Conservation (phyloP, 2,888 invertebrate species). For the Patella ulyssiponensis region DNA sequence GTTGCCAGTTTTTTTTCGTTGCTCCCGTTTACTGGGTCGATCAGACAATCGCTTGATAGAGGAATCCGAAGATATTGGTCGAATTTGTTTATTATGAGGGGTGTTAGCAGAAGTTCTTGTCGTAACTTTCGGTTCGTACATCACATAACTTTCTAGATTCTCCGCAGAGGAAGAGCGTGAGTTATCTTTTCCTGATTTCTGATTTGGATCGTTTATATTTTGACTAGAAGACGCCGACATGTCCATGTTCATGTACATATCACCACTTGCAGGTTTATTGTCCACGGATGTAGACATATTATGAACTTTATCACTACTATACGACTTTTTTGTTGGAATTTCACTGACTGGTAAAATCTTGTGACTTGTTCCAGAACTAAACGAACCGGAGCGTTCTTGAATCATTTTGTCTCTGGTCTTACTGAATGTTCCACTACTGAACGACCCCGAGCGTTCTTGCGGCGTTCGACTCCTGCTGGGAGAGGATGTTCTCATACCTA, state of each 20-base stretch:
- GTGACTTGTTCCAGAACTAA: conserved; percentile 33
- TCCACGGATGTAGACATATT: background rate
- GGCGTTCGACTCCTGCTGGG: conserved; percentile 39
- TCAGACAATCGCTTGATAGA: background rate
- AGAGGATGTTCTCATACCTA: conserved; percentile 41
- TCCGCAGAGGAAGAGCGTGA: conserved; percentile 21
- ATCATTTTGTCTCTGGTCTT: background rate
- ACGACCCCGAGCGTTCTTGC: conserved; percentile 33
- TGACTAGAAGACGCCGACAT: conserved; percentile 10
- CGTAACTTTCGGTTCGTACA: conserved; percentile 29
- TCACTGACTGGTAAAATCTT: conserved; percentile 36
- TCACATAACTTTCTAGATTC: conserved; percentile 36
- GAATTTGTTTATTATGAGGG: conserved; percentile 25
- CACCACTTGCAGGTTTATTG: conserved; percentile 5
- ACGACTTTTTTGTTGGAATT: conserved; percentile 35
- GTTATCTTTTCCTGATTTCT: background rate
- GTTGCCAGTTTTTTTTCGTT: background rate
- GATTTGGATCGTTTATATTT: conserved; percentile 2
- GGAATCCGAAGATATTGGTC: conserved; percentile 14
- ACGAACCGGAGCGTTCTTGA: conserved; percentile 20
- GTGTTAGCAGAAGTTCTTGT: conserved; percentile 21
- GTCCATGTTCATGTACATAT: conserved; percentile 32
- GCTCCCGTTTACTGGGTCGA: background rate
- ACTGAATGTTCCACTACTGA: conserved; percentile 26
- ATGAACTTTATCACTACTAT: conserved; percentile 18